Evolutionary conservation across 2,113 vertebrate species (phyloP), one percentile per base, ranked within the genome.

Genomic region (Glareola pratincola): DNA sequence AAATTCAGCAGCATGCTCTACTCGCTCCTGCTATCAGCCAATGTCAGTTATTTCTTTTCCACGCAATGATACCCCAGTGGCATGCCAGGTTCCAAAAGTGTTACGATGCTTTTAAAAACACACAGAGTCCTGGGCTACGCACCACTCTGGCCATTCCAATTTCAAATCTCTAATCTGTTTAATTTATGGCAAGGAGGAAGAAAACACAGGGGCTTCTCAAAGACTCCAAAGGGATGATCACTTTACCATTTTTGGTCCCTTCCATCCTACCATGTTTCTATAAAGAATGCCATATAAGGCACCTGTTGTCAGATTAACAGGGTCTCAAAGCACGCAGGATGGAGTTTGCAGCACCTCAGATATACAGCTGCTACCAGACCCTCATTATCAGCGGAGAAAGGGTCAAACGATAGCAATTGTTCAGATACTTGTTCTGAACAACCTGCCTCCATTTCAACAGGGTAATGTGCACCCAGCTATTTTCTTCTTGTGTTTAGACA

Each of bases 401-500:
- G 74, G 73, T 83, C 72, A 86, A 82, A 80, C 4, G 11, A 54
- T 34, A 45, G 10, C 34, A 74, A 45, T 66, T 76, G 50, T 76
- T 45, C 14, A 3, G 57, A 68, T 41, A 29, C 43, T 87, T 51
- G 68, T 63, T 56, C 22, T 9, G 81, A 87, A 54, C 71, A 59
- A n/a, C 56, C 41, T 9, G 6, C 18, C 37, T 63, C 80, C 50
- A 27, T 76, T 76, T 73, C 90, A 57, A 24, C 22, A 59, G 51
- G 66, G 21, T 22, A 37, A 72, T 2, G 78, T 15, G 32, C 88
- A 89, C 76, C 75, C 78, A 92, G 87, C 20, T 71, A 37, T 89
- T 96, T 96, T 54, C 77, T 87, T 39, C 75, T 75, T 68, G 48
- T 80, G 81, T 96, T 97, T 90, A 74, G 90, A 90, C 84, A 68